phyloP scores from a whole-genome alignment of 2,888 invertebrate species.

The Onchidella celtica region DNA sequence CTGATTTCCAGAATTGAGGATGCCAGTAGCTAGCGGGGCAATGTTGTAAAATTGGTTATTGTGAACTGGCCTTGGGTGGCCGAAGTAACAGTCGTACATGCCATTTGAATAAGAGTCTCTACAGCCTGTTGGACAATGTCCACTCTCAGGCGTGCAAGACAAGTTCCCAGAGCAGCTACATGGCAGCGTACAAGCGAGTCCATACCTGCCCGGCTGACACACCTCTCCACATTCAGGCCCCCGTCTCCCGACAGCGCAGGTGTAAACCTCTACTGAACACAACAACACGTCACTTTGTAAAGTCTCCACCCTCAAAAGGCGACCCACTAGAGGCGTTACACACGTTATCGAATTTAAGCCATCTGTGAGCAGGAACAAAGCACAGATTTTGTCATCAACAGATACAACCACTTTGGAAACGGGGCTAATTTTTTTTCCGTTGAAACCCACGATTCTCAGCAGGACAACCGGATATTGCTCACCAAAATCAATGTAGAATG shows the following conservation, averaged over 20 bases:
- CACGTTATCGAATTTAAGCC: background rate
- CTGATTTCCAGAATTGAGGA: too few species aligned
- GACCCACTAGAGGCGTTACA: background rate
- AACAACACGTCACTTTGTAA: background rate
- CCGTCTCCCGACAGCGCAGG: conserved; percentile 12
- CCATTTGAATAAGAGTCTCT: background rate
- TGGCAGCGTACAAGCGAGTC: conserved; percentile 17
- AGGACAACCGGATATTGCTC: background rate
- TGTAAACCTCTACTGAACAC: conserved; percentile 30
- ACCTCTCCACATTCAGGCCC: conserved; percentile 7
- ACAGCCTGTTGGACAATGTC: background rate
- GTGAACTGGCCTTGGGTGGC: too few species aligned
- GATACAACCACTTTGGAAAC: too few species aligned
- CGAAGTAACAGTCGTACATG: background rate
- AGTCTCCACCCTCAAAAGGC: background rate
- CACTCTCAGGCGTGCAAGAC: background rate
- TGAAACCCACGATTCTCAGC: background rate
- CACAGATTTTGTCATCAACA: background rate
- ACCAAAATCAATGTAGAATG: background rate
- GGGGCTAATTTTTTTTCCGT: too few species aligned
- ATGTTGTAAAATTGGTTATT: too few species aligned
- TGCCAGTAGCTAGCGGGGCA: too few species aligned
- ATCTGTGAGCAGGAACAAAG: background rate
- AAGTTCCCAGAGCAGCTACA: background rate
- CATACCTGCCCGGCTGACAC: conserved; percentile 11